Evolutionary conservation across 2,797 vertebrate species (phyloP).

Genomic region (Cirrhinus molitorella): DNA sequence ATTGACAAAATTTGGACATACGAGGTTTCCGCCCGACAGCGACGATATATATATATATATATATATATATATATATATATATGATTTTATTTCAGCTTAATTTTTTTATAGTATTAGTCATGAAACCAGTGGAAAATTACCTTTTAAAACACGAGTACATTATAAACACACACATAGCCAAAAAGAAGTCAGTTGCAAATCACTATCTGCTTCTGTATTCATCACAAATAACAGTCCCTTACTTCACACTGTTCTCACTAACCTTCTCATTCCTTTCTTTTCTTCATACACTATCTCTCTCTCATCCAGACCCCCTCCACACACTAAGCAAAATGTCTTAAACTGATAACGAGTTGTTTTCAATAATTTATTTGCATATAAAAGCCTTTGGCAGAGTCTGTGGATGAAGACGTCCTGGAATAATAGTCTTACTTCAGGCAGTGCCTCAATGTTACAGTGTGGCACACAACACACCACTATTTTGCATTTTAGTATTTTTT

Average conservation of each 20-base stretch:
- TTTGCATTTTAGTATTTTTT: background rate
- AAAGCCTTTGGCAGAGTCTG: slow-evolving; percentile 70
- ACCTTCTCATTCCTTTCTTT: background rate
- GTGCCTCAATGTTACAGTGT: slow-evolving; percentile 63
- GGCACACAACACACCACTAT: slow-evolving; percentile 20
- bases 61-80: too few species aligned
- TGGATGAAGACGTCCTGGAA: slow-evolving; percentile 70
- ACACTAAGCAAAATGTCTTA: slow-evolving; percentile 70
- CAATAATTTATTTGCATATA: slow-evolving; percentile 80
- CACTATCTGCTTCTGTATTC: background rate
- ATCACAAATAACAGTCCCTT: slow-evolving; percentile 21
- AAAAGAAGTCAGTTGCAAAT: slow-evolving; percentile 14
- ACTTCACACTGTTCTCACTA: background rate
- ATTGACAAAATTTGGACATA: too few species aligned
- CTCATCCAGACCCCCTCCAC: slow-evolving; percentile 56
- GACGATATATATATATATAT: too few species aligned
- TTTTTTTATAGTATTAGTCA: background rate
- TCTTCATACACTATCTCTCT: slow-evolving; percentile 43
- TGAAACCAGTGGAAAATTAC: background rate
- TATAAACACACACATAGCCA: background rate
- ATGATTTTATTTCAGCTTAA: too few species aligned
- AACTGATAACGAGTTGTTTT: slow-evolving; percentile 78
- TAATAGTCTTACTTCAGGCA: slow-evolving; percentile 72
- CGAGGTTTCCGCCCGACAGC: too few species aligned
- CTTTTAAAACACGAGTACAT: background rate